Base-by-base conservation (phyloP, 2,888 invertebrate genomes). In the Caenorhabditis sulstoni region DNA sequence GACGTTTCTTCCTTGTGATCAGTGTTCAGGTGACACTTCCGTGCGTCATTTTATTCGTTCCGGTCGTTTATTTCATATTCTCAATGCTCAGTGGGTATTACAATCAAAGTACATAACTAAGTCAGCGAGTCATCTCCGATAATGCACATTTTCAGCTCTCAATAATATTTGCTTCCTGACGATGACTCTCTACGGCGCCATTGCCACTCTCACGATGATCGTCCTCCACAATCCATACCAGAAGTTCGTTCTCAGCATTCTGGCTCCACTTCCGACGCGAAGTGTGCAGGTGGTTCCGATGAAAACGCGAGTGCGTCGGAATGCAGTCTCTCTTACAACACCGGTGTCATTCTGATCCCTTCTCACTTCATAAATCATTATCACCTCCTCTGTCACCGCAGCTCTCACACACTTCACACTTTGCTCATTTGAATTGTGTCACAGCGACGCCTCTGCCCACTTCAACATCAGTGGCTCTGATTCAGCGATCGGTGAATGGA, bases 251-350 rank as follows among this genome's bases (percentile, higher is more conserved):
- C n/a, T 57, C 11, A 37, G 47, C n/a, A 9, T 45, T 5, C 18
- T 45, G 11, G 20, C 47, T 22, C 35, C 52, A 9, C 57, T 35
- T 9, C 7, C 14, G 18, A 20, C 18, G 9, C 18, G 12, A 50
- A 16, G 20, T 29, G 14, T 55, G 14, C 37, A 37, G 4, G 53
- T 41, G 44, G 45, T 50, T 44, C 52, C 59, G 1, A 45, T 29
- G 44, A 61, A 59, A 44, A 50, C 59, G 3, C 59, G 68, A 59
- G 68, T 68, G 39, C 50, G 68, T 14, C 41, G 68, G 29, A 68
- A 68, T 45, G 68, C 68, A 22, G 52, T 61, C 12, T 59, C 68
- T 59, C 44, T 61, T 47, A 55, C 70, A 53, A 70, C 70, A 18
- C 70, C 61, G n/a, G 61, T 61, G 11, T 70, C 70, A 12, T 70